Percentiles rank a stretch among this genome's conserved stretches.
Conservation (phyloP, 2,113 vertebrate genomes). For the Saiga tatarica region DNA sequence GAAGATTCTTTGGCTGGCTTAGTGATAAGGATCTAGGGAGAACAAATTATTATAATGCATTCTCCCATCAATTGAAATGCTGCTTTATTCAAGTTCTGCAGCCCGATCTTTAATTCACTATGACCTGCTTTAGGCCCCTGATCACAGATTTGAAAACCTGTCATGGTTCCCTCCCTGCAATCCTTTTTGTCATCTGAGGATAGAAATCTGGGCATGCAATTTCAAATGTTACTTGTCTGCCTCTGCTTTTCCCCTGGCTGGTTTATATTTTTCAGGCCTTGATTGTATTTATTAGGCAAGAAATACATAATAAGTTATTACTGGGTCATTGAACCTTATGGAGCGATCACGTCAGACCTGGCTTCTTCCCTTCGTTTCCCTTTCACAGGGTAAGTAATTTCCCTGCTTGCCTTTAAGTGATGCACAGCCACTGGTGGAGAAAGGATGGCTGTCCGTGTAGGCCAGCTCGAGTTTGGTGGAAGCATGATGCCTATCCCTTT, state of each 20-base stretch:
- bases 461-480: background rate
- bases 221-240: background rate
- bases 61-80: background rate
- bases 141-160: background rate
- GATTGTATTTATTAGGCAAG: background rate
- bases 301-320: background rate
- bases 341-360: background rate
- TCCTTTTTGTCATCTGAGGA: background rate
- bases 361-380: background rate
- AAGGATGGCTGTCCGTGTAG: background rate
- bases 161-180: background rate
- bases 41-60: background rate
- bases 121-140: background rate
- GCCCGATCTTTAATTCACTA: background rate
- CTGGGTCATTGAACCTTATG: background rate
- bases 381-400: background rate
- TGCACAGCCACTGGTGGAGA: too few species aligned
- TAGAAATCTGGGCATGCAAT: background rate
- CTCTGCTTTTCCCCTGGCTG: background rate
- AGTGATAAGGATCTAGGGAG: background rate
- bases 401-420: background rate
- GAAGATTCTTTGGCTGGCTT: slow-evolving; percentile 13
- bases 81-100: background rate
- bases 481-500: background rate
- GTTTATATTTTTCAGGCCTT: background rate